Percentiles rank a stretch among this genome's conserved stretches.
Conservation (phyloP, 2,797 vertebrate genomes). For the Micrastur ruficollis region DNA sequence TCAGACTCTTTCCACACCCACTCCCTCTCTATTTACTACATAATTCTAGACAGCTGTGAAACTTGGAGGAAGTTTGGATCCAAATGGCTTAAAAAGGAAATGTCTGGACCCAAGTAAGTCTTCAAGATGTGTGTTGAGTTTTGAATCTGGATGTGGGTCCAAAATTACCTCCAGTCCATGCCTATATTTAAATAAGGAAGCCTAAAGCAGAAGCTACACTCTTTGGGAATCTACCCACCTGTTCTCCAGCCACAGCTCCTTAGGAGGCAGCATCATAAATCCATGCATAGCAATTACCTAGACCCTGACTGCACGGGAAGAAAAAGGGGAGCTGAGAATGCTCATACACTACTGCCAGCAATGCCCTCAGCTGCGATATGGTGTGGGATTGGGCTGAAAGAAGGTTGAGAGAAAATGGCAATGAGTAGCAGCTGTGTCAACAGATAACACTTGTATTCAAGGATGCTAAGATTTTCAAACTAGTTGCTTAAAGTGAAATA, state of each 20-base stretch:
- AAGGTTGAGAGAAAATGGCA: background rate
- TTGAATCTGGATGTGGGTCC: background rate
- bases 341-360: background rate
- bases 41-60: background rate
- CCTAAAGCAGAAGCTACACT: background rate
- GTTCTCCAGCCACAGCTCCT: background rate
- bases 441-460: background rate
- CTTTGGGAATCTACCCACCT: background rate
- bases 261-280: background rate
- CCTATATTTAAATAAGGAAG: background rate
- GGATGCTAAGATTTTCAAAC: background rate
- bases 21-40: background rate
- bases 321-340: background rate
- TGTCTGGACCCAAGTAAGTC: background rate
- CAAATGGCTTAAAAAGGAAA: background rate
- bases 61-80: background rate
- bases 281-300: background rate
- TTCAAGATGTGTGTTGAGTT: background rate
- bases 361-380: background rate
- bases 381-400: background rate
- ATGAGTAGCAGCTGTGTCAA: background rate
- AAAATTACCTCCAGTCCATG: background rate
- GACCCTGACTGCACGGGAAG: background rate
- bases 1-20: background rate
- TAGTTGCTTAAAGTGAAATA: background rate